phyloP scores from a whole-genome alignment of 2,113 vertebrate species.

The Chlorodrepanis virens region DNA sequence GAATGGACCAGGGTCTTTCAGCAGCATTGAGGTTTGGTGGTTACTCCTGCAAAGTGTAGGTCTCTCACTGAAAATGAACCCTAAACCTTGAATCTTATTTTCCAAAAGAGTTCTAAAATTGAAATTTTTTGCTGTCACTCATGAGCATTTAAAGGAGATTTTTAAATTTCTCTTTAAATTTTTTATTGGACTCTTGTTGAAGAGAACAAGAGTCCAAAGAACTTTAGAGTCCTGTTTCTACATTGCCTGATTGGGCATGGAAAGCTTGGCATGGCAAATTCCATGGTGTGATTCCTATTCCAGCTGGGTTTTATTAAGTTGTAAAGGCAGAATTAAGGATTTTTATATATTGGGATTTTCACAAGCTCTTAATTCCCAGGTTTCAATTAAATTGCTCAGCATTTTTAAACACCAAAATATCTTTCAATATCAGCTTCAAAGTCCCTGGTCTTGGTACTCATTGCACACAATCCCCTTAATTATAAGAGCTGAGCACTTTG shows the following conservation, averaged over 20 bases:
- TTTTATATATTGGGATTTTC: neutral
- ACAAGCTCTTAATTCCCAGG: neutral
- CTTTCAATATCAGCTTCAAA: neutral
- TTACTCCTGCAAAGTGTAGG: neutral
- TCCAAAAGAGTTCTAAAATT: neutral
- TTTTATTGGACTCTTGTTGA: neutral
- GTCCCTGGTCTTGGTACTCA: neutral
- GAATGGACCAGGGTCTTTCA: neutral
- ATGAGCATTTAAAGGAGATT: neutral
- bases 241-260: neutral
- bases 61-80: neutral
- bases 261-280: neutral
- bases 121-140: accelerated
- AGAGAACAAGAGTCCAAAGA: neutral
- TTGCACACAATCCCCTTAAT: neutral
- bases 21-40: neutral
- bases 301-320: neutral
- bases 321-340: neutral
- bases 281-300: neutral
- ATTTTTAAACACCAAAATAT: neutral
- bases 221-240: neutral
- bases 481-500: neutral
- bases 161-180: neutral
- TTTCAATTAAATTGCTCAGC: neutral
- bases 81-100: neutral